phyloP scores from a whole-genome alignment of 53 echinoderm and acorn worm species.

The Holothuria leucospilota region DNA sequence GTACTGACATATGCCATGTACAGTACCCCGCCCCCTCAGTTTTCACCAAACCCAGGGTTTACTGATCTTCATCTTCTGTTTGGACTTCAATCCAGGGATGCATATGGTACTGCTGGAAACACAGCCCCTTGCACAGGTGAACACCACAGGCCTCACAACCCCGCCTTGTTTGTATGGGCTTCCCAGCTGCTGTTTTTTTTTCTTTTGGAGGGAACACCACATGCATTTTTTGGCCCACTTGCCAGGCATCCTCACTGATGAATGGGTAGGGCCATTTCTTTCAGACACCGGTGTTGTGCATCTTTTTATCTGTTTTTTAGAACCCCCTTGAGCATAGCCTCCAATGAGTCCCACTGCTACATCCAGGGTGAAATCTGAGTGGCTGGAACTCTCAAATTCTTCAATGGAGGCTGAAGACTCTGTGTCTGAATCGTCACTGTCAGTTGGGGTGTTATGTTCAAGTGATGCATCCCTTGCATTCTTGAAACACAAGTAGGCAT shows the following conservation, averaged over 20 bases:
- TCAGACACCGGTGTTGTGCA: not conserved
- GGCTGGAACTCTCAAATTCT: not conserved
- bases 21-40: no score
- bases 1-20: no score
- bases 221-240: constrained; percentile 37
- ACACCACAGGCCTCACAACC: constrained; percentile 40
- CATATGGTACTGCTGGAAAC: constrained; percentile 45
- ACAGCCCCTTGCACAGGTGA: constrained; percentile 43
- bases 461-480: not conserved
- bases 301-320: not conserved
- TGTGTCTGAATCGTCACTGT: no score
- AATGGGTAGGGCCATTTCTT: constrained; percentile 1
- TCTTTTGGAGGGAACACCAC: constrained; percentile 9
- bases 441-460: not conserved
- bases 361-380: constrained; percentile 40
- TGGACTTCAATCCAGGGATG: no score
- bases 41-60: no score
- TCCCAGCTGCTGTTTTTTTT: not conserved
- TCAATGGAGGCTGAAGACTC: no score
- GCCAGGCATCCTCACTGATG: constrained; percentile 25
- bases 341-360: constrained; percentile 54
- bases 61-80: no score
- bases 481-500: constrained; percentile 17
- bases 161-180: not conserved
- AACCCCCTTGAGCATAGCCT: constrained; percentile 52